Evolutionary conservation across 30 jellyfish, hydroid and myxozoan species (phyloP), one percentile per base, ranked within the genome.

Genomic region (Cassiopea xamachana): DNA sequence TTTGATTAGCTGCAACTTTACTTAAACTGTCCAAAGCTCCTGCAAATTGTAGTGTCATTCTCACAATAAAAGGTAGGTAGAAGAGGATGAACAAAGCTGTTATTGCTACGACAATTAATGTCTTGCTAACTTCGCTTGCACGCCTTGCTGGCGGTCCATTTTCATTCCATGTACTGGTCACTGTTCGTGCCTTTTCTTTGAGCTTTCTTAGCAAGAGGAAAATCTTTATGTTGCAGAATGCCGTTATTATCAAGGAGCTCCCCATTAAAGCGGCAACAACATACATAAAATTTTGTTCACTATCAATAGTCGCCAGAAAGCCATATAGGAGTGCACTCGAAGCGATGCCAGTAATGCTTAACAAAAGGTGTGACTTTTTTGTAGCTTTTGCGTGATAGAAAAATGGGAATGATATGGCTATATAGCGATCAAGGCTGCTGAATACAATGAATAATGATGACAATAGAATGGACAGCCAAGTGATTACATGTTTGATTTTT

Each of bases 351-450:
- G 80, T 55, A 14, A 12, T 6, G 4, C 58, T 39, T 43, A 71
- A 2, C 39, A 12, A 2, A 1, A 51, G 8, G 27, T 78, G 87
- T 7, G 87, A 7, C 48, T 44, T 59, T 47, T 69, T 12, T 78
- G 87, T 78, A 1, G 75, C 75, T 60, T 44, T 78, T 12, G 87
- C 87, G 27, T 46, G 64, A 59, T 84, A 84, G 62, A 10, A 12
- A 78, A 69, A 69, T 46, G 92, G 92, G 71, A 61, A 79, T 48
- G 85, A 84, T 7, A 84, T 62, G 1, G 92, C 92, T n/a, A 46
- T 60, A 27, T 84, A 84, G 46, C 92, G 73, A 61, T 84, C 92
- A 51, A 70, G 55, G 85, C 85, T 84, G 85, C 73, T 73, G 19
- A 39, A 8, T 7, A 39, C 85, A 19, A 84, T 48, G 59, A 16